phyloP scores from a whole-genome alignment of 2,113 vertebrate species.

The Leptocoma aspasia region DNA sequence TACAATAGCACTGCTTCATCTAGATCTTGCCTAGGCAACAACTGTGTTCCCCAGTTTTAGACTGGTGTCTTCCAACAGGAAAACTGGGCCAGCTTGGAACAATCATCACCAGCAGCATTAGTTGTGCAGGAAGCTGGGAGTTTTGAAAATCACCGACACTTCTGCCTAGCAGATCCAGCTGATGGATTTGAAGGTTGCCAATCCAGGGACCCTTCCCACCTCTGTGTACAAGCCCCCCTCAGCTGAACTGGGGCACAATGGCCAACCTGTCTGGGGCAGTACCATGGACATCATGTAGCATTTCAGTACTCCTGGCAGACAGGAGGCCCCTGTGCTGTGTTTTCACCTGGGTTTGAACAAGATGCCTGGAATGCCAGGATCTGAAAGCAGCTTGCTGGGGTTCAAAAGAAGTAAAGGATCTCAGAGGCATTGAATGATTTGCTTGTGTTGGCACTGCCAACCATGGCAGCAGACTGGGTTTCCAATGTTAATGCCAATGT shows the following conservation, averaged over 20 bases:
- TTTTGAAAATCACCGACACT: neutral
- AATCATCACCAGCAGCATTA: neutral
- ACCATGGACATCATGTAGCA: fast-evolving
- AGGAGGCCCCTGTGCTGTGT: neutral
- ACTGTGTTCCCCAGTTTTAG: neutral
- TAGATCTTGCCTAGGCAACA: neutral
- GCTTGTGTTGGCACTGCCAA: neutral
- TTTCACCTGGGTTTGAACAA: neutral
- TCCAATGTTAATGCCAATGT: conserved; percentile 10
- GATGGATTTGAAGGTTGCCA: neutral
- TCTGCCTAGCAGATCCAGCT: neutral
- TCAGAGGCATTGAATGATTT: neutral
- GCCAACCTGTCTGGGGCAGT: neutral
- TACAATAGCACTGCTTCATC: neutral
- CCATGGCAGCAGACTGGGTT: neutral
- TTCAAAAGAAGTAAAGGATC: neutral
- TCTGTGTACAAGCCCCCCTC: fast-evolving
- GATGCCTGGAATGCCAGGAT: neutral
- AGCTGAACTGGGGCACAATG: neutral
- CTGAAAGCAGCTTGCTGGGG: neutral
- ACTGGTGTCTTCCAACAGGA: neutral
- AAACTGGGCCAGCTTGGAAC: neutral
- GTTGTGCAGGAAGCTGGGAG: neutral
- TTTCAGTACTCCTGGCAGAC: neutral
- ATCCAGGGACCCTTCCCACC: neutral